These are phyloP conservation scores for Phthorimaea operculella DNA, from an alignment of 1,140 invertebrate genomes.

Conservation along the genomic window DNA sequence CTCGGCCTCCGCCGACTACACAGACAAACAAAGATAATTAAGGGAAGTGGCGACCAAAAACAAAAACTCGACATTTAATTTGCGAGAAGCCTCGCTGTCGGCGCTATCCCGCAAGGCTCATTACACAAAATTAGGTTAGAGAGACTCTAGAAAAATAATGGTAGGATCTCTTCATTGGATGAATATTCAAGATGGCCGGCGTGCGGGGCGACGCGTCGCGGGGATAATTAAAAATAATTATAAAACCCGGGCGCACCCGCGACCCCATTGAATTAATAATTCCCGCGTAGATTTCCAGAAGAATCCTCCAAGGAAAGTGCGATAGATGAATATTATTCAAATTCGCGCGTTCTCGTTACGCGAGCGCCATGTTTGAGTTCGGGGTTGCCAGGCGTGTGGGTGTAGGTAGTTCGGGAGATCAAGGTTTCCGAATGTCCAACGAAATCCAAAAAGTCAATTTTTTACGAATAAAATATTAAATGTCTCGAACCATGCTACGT, in stretches of 20 bases:
- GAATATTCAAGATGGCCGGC: slow-evolving; percentile 38
- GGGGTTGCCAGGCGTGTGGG: too few relatives aligned
- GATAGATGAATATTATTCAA: slow-evolving; percentile 6
- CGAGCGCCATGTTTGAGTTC: neutral
- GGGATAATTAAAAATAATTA: slow-evolving; percentile 49
- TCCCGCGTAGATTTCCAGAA: slow-evolving; percentile 12
- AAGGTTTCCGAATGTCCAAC: too few relatives aligned
- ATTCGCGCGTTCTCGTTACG: neutral
- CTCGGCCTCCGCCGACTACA: neutral
- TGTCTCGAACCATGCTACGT: too few relatives aligned
- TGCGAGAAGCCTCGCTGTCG: slow-evolving; percentile 12
- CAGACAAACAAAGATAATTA: slow-evolving; percentile 5
- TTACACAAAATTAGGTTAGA: slow-evolving; percentile 44
- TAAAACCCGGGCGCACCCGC: slow-evolving; percentile 19
- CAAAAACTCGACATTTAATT: slow-evolving; percentile 15
- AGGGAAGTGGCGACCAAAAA: neutral
- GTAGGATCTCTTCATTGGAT: slow-evolving; percentile 26
- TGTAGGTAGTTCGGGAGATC: too few relatives aligned
- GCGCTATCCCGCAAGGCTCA: slow-evolving; percentile 22
- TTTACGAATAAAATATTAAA: too few relatives aligned
- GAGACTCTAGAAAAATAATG: slow-evolving; percentile 34
- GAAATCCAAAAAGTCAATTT: too few relatives aligned
- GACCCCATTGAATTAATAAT: slow-evolving; percentile 33
- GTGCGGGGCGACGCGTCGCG: slow-evolving; percentile 14
- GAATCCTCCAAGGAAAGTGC: neutral